Evolutionary conservation across 1,140 invertebrate genomes (phyloP).

Genomic region (Bradysia coprophila): DNA sequence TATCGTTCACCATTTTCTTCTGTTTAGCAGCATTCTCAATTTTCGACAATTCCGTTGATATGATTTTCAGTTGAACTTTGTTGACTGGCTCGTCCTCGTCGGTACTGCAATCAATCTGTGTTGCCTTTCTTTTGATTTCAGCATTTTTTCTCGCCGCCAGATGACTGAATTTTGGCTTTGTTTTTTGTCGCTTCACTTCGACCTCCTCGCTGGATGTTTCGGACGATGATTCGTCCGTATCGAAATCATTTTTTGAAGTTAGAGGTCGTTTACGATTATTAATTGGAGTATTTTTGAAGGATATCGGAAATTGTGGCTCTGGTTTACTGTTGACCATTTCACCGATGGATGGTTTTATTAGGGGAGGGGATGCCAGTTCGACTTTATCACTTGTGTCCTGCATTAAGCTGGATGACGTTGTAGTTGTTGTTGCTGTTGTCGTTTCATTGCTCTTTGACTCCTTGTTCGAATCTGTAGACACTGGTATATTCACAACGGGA

Average conservation of each 20-base stretch:
- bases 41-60: conserved; percentile 7
- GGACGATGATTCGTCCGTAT: conserved; percentile 17
- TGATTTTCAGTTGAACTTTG: no score
- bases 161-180: conserved; percentile 30
- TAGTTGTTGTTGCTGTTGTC: no score
- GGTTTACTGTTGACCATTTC: no score
- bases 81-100: conserved; percentile 27
- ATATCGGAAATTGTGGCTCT: no score
- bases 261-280: conserved; percentile 13
- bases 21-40: conserved; percentile 8
- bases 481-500: no score
- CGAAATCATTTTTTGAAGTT: conserved; percentile 9
- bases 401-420: no score
- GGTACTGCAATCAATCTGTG: conserved; percentile 30
- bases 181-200: conserved; percentile 30
- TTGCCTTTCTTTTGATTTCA: conserved; percentile 30
- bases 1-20: conserved; percentile 1
- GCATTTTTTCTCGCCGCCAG: conserved; percentile 31
- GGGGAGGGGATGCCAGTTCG: no score
- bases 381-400: no score
- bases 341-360: no score
- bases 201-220: conserved; percentile 25
- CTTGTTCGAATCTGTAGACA: no score
- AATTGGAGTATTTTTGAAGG: no score
- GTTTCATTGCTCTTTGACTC: no score